Percentiles rank a stretch among this genome's conserved stretches.
Evolutionary conservation across 2,888 invertebrate species (phyloP).

Genomic region (Metallyticus violacea): DNA sequence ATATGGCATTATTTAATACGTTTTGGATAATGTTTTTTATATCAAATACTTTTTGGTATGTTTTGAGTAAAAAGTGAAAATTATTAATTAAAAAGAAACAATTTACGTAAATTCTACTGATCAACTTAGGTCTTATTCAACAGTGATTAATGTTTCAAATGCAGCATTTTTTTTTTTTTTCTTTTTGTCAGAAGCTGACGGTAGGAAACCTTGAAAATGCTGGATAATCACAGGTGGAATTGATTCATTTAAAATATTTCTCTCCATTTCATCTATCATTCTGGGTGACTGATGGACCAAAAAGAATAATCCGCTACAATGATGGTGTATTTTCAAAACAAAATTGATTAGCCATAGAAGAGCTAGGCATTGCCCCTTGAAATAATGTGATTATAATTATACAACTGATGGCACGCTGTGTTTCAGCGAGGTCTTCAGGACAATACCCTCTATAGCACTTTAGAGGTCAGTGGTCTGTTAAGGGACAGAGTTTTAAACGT

Average conservation of each 20-base stretch:
- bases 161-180: too few species aligned
- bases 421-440: neutral
- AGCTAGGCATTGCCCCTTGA: neutral
- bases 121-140: too few species aligned
- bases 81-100: too few species aligned
- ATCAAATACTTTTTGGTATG: too few species aligned
- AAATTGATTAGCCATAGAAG: slow-evolving; percentile 21
- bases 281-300: neutral
- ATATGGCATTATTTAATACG: too few species aligned
- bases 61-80: too few species aligned
- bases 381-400: slow-evolving; percentile 23
- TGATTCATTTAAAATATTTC: neutral
- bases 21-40: too few species aligned
- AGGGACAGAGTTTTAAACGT: neutral
- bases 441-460: too few species aligned
- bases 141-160: too few species aligned
- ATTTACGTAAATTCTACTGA: too few species aligned
- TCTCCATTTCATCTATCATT: neutral
- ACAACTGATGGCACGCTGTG: neutral
- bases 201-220: neutral
- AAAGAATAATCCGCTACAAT: neutral
- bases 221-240: neutral
- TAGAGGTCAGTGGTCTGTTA: neutral
- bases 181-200: too few species aligned
- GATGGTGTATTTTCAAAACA: slow-evolving; percentile 2